Percentiles rank a stretch among this genome's conserved stretches.
Evolutionary conservation across 1,140 invertebrate genomes (phyloP).

Genomic region (Anoplophora glabripennis): DNA sequence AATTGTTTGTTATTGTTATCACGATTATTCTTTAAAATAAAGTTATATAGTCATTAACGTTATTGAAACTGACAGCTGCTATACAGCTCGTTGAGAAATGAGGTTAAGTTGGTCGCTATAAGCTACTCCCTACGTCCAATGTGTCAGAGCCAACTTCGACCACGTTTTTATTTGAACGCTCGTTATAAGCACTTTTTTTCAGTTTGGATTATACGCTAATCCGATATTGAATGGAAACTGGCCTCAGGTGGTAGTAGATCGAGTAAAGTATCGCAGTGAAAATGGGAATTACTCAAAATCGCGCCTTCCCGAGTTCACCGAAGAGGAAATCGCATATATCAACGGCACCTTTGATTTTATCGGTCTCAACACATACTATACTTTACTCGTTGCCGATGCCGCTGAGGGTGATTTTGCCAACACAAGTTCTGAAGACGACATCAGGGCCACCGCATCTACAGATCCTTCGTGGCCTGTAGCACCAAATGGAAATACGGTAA

Average conservation of each 20-base stretch:
- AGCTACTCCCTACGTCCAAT: too few species aligned
- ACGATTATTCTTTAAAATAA: too few species aligned
- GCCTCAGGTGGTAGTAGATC: conserved; percentile 59
- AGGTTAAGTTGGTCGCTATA: too few species aligned
- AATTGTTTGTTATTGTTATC: too few species aligned
- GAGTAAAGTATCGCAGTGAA: conserved; percentile 56
- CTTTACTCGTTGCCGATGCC: conserved; percentile 10
- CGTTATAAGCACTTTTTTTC: conserved; percentile 50
- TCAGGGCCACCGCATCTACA: not conserved
- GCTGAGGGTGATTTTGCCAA: not conserved
- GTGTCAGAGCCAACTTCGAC: too few species aligned
- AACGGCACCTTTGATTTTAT: conserved; percentile 47
- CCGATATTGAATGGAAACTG: conserved; percentile 67
- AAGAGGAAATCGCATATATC: conserved; percentile 57
- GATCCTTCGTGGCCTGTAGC: conserved; percentile 14
- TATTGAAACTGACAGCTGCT: too few species aligned
- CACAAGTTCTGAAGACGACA: conserved; percentile 14
- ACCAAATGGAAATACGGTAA: not conserved
- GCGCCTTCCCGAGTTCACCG: conserved; percentile 60
- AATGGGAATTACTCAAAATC: conserved; percentile 58
- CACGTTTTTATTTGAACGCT: too few species aligned
- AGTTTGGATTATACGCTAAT: conserved; percentile 62
- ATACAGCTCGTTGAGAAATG: too few species aligned
- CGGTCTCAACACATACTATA: conserved; percentile 37
- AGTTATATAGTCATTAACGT: too few species aligned